phyloP scores from a whole-genome alignment of 2,797 vertebrate genomes.

The Heterohyrax brucei region DNA sequence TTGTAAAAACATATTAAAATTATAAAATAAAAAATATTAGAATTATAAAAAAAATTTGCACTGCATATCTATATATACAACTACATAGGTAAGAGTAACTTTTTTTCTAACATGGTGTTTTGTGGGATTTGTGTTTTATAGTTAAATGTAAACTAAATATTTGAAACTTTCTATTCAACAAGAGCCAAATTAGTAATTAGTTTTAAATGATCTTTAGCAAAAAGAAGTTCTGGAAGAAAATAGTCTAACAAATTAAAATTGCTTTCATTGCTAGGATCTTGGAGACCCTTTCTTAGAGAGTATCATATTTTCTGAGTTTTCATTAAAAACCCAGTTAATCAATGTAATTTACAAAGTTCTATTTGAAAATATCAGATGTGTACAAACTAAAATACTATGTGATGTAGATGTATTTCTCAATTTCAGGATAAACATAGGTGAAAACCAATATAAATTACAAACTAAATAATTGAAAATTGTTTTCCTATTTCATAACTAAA shows the following conservation, averaged over 20 bases:
- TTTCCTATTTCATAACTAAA: not conserved
- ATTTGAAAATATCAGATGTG: not conserved
- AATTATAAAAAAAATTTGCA: not conserved
- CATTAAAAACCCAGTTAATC: not conserved
- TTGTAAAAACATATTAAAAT: too few species aligned
- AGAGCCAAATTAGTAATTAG: slow-evolving; percentile 3
- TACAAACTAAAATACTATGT: not conserved
- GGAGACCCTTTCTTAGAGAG: not conserved
- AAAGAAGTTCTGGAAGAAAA: not conserved
- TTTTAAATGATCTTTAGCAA: not conserved
- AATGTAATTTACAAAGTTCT: not conserved
- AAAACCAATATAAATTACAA: not conserved
- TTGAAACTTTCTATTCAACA: not conserved
- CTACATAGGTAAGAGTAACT: not conserved
- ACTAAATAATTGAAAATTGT: not conserved
- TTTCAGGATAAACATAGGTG: not conserved
- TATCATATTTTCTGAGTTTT: not conserved
- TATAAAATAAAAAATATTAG: too few species aligned
- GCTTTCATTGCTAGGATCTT: not conserved
- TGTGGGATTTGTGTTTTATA: not conserved
- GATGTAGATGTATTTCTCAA: not conserved
- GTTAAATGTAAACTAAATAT: not conserved
- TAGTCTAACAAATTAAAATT: not conserved
- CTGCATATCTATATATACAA: not conserved
- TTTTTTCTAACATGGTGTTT: not conserved